Evolutionary conservation across 2,888 invertebrate species (phyloP), one percentile per base, ranked within the genome.

Genomic region (Boloria euphrosyne): DNA sequence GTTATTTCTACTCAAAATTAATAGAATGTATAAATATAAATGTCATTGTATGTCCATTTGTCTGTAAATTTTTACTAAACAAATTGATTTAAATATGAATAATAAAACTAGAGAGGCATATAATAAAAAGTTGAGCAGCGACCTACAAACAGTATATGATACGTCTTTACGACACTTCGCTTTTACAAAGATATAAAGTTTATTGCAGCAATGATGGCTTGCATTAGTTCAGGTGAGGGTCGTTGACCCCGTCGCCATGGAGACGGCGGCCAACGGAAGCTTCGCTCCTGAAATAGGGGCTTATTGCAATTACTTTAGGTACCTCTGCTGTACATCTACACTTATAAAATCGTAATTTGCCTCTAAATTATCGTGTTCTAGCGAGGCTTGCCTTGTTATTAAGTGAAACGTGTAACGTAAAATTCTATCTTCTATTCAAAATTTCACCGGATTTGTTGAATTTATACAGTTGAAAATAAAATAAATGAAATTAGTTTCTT

Each of bases 161-260:
- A 2, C 31, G 31, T 57, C 18, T 46, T 14, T n/a, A 46, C 49
- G 13, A 50, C 57, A 57, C 46, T 46, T 46, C 14, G 54, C 43
- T 51, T 50, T 13, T 63, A 61, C 22, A 51, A 47, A 62, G 47
- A 63, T 57, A 63, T 65, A 52, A 65, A 59, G 52, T 65, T 58
- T 65, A 59, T 53, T 68, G 58, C 57, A 44, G 51, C 47, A 65
- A 61, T 65, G 65, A 58, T 66, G 64, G 61, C 44, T 46, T 57
- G 67, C 49, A 66, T 79, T 80, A 80, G 78, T 78, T 75, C 78
- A 68, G 75, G 71, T 80, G 78, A 77, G 82, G 89, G 86, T 87
- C 87, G 80, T 84, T 83, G 89, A 88, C 85, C 89, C 75, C 74
- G 90, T 89, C 78, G 82, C 80, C 82, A 89, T 87, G 85, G 81